Percentiles rank a stretch among this genome's conserved stretches.
These are phyloP conservation scores for Eupeodes corollae DNA, from an alignment of 1,140 invertebrate species.

Conservation along the genomic window DNA sequence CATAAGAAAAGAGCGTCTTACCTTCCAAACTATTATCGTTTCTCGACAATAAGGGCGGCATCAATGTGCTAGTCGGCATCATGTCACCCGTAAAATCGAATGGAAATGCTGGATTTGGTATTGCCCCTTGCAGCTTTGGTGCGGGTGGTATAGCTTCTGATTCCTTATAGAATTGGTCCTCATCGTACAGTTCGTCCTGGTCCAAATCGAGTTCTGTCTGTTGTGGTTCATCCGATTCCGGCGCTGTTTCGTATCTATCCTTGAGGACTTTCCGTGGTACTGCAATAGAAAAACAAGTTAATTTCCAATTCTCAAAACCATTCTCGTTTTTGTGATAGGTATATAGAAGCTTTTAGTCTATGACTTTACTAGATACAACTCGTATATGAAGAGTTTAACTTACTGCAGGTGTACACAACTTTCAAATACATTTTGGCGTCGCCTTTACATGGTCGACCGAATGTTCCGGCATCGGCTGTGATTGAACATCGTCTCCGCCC, in stretches of 20 bases:
- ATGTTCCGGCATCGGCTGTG: conserved; percentile 67
- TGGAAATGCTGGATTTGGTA: conserved; percentile 15
- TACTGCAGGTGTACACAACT: conserved; percentile 86
- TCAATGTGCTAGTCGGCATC: conserved; percentile 14
- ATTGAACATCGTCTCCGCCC: conserved; percentile 72
- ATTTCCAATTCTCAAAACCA: too few species aligned
- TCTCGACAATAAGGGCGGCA: conserved; percentile 16
- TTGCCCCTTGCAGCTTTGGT: conserved; percentile 25
- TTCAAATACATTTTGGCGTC: conserved; percentile 78
- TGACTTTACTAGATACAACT: not conserved
- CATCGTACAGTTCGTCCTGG: conserved; percentile 36
- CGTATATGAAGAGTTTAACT: conserved; percentile 37
- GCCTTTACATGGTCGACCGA: conserved; percentile 70
- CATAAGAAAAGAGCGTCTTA: conserved; percentile 7
- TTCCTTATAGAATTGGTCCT: conserved; percentile 36
- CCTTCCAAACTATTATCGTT: conserved; percentile 22
- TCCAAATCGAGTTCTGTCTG: conserved; percentile 36
- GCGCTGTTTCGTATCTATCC: conserved; percentile 59
- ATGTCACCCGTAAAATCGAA: conserved; percentile 14
- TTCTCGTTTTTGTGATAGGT: too few species aligned
- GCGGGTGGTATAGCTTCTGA: conserved; percentile 27
- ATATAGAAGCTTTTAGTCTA: too few species aligned
- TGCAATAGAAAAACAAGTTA: conserved; percentile 29
- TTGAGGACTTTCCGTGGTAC: conserved; percentile 74
- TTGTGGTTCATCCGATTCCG: conserved; percentile 55